Evolutionary conservation across 2,888 invertebrate species (phyloP).

Genomic region (Plebejus melissa): DNA sequence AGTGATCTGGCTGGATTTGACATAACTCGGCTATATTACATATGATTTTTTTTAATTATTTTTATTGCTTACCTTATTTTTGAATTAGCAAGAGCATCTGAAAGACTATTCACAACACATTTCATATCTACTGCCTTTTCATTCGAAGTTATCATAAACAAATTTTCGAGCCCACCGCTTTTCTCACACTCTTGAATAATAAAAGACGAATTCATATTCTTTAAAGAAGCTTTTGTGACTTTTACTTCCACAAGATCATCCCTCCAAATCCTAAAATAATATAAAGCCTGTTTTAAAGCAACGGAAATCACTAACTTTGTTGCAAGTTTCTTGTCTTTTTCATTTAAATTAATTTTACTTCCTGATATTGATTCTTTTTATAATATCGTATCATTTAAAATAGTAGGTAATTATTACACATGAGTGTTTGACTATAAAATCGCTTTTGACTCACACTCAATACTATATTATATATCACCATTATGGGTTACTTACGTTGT

Average conservation of each 20-base stretch:
- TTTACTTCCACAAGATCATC: not conserved
- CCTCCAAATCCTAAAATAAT: constrained; percentile 7
- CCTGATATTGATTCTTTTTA: not conserved
- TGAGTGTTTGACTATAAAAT: too few species aligned
- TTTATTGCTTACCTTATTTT: not conserved
- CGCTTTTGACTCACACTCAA: not conserved
- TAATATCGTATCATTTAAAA: too few species aligned
- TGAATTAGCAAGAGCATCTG: not conserved
- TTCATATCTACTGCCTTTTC: not conserved
- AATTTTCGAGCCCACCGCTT: not conserved
- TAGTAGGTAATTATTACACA: too few species aligned
- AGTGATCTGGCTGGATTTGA: too few species aligned
- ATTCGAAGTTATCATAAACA: constrained; percentile 15
- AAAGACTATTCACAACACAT: not conserved
- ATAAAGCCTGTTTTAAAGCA: not conserved
- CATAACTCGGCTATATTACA: too few species aligned
- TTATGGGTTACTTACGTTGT: not conserved
- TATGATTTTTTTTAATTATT: not conserved
- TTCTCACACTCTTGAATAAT: not conserved
- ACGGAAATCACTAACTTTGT: not conserved
- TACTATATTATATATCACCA: not conserved
- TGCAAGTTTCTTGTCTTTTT: not conserved
- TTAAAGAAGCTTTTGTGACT: not conserved
- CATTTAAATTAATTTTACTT: not conserved
- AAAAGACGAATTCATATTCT: not conserved